These are phyloP conservation scores for Lycodopsis pacificus DNA, from an alignment of 2,797 vertebrate genomes.

Conservation along the genomic window DNA sequence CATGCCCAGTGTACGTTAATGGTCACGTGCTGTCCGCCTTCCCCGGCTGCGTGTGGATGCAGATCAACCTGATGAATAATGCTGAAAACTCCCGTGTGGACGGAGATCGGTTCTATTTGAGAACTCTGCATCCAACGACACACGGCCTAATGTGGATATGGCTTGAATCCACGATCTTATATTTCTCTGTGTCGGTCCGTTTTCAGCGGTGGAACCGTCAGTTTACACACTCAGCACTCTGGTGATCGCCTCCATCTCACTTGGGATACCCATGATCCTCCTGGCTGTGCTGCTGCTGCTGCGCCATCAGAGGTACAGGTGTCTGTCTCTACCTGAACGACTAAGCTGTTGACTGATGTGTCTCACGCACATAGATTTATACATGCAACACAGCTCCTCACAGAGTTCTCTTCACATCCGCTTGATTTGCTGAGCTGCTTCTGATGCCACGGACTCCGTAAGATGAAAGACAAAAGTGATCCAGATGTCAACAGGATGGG, in stretches of 20 bases:
- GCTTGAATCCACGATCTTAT: not conserved
- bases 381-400: not conserved
- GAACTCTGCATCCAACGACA: too few relatives aligned
- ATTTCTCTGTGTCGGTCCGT: slow-evolving; percentile 26
- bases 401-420: not conserved
- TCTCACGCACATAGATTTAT: not conserved
- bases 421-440: not conserved
- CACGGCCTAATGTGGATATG: too few relatives aligned
- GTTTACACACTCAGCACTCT: slow-evolving; percentile 10
- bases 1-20: too few relatives aligned
- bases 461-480: not conserved
- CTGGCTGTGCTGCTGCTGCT: slow-evolving; percentile 69
- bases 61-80: too few relatives aligned
- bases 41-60: too few relatives aligned
- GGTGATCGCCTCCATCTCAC: slow-evolving; percentile 51
- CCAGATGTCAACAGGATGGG: not conserved
- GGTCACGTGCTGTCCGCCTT: too few relatives aligned
- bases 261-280: slow-evolving; percentile 78
- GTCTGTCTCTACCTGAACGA: not conserved
- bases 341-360: not conserved
- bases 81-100: too few relatives aligned
- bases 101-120: too few relatives aligned
- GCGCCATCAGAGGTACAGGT: slow-evolving; percentile 68
- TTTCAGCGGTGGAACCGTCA: slow-evolving; percentile 39
- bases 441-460: not conserved